Conservation (phyloP, 2,113 vertebrate genomes). For the Hystrix cristata region DNA sequence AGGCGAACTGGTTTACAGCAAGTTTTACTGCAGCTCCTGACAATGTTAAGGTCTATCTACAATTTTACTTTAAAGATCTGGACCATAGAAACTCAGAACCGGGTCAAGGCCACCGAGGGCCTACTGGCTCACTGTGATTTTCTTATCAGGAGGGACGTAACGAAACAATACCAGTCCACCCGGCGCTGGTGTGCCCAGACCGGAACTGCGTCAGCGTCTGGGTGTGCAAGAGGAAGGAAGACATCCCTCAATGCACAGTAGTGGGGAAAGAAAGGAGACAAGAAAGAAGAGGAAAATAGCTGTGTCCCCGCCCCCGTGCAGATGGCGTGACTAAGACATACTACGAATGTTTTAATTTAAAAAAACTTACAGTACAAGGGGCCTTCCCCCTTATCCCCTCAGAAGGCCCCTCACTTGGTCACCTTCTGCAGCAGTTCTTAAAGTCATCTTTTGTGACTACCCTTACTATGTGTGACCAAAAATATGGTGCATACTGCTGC, state of each 20-base stretch:
- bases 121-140: neutral
- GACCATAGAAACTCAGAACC: neutral
- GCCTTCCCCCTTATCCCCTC: neutral
- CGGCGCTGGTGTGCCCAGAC: neutral
- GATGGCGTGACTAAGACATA: neutral
- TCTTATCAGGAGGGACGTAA: neutral
- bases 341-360: neutral
- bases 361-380: neutral
- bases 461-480: neutral
- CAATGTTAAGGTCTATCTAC: neutral
- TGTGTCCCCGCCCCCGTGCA: accelerated
- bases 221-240: neutral
- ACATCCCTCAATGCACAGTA: neutral
- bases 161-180: neutral
- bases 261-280: neutral
- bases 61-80: neutral
- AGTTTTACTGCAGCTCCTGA: neutral
- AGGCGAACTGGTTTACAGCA: neutral
- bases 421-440: neutral
- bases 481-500: neutral
- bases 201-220: neutral
- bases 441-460: neutral
- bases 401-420: neutral
- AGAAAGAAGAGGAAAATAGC: neutral
- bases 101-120: neutral